Base-by-base conservation (phyloP, 2,888 invertebrate species). In the Cheilosia pagana region DNA sequence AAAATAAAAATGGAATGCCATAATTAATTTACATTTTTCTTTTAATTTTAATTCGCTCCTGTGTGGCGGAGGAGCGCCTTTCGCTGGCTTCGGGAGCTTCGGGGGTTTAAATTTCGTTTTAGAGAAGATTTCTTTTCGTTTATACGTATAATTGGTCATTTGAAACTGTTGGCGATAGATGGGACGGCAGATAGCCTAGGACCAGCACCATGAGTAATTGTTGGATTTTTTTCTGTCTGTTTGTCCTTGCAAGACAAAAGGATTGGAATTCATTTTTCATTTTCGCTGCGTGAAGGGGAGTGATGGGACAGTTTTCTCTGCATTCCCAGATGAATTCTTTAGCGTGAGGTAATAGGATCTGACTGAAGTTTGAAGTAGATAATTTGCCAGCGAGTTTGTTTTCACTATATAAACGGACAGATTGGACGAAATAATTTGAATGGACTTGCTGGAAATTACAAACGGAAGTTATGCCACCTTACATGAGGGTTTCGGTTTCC, bases 11-110 rank as follows among this genome's bases (percentile, higher is more conserved):
- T 35, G 23, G 52, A 70, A 75, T 67, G 62, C 81, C 81, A 85
- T 85, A 85, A 85, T 81, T 85, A 85, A 85, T 85, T 85, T 85
- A 81, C 53, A 81, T 85, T 81, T 79, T 85, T 85, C 70, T 75
- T 85, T 81, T 71, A 85, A 85, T 83, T 83, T 79, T 59, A 75
- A 70, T 81, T 71, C 62, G 71, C 75, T 55, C 31, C 48, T 55
- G 59, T 68, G 59, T 45, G 75, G 65, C 39, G 23, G 53, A 45
- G 67, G 28, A 28, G 28, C 28, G 23, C 48, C 45, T 53, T 41
- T 68, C 50, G 6, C 70, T 63, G 39, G 85, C 79, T 75, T 28
- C 21, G 25, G 48, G 85, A 28, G 85, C 79, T 75, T 28, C 21
- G 25, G 48, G 85, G 85, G 75, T 71, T 71, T 85, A 71, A 75